Conservation (phyloP, 2,113 vertebrate genomes). For the Psittacus erithacus region DNA sequence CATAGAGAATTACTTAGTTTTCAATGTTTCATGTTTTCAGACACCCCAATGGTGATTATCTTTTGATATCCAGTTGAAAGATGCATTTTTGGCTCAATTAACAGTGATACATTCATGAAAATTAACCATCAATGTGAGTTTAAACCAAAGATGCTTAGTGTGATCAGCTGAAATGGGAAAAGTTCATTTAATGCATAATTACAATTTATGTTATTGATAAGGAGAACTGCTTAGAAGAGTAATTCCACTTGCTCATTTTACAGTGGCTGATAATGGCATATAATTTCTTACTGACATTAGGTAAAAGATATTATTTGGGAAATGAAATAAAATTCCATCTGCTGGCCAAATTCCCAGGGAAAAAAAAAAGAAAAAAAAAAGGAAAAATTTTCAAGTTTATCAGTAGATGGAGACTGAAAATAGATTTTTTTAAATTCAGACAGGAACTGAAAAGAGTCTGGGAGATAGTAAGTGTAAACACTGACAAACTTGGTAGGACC, state of each 20-base stretch:
- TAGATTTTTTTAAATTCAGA: background rate
- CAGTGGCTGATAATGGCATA: slow-evolving; percentile 30
- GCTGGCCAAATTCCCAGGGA: background rate
- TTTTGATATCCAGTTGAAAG: slow-evolving; percentile 75
- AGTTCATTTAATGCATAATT: slow-evolving; percentile 70
- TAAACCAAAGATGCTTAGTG: slow-evolving; percentile 70
- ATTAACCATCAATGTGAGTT: slow-evolving; percentile 71
- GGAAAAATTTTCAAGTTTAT: background rate
- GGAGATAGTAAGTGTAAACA: background rate
- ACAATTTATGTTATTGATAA: slow-evolving; percentile 69
- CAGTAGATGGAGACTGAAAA: background rate
- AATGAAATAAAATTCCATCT: background rate
- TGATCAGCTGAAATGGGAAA: slow-evolving; percentile 70
- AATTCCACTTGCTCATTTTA: slow-evolving; percentile 65
- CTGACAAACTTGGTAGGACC: background rate
- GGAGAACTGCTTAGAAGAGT: slow-evolving; percentile 60
- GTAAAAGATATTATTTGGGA: background rate
- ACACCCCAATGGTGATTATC: slow-evolving; percentile 60
- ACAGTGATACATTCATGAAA: slow-evolving; percentile 68
- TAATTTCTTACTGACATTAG: slow-evolving; percentile 4
- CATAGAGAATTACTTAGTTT: slow-evolving; percentile 58
- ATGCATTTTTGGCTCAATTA: slow-evolving; percentile 75
- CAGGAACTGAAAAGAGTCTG: background rate
- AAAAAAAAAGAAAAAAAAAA: background rate
- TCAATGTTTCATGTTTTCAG: slow-evolving; percentile 52